Percentiles rank a stretch among this genome's conserved stretches.
Evolutionary conservation across 2,888 invertebrate species (phyloP).

Genomic region (Sarcophaga variegata): DNA sequence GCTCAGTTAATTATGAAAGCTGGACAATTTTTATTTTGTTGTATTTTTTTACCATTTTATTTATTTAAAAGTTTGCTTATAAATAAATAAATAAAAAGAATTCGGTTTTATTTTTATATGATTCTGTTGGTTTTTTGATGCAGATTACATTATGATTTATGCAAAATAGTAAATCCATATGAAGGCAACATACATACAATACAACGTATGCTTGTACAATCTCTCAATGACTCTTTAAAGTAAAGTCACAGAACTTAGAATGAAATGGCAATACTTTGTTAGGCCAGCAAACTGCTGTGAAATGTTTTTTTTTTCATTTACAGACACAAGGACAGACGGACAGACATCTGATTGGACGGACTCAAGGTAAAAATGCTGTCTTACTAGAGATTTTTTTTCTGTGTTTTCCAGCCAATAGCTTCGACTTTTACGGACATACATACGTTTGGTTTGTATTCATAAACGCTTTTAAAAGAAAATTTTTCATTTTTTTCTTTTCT

Average conservation of each 20-base stretch:
- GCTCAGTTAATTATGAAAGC: conserved; percentile 82
- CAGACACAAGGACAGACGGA: conserved; percentile 17
- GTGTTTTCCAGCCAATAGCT: conserved; percentile 51
- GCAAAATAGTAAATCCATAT: conserved; percentile 80
- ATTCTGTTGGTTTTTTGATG: conserved; percentile 73
- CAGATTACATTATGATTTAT: conserved; percentile 82
- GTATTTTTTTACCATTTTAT: conserved; percentile 33
- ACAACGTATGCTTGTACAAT: conserved; percentile 9
- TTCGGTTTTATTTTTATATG: conserved; percentile 19
- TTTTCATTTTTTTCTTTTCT: too few species aligned
- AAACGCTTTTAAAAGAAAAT: conserved; percentile 11
- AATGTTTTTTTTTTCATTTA: conserved; percentile 1
- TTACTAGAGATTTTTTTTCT: conserved; percentile 28
- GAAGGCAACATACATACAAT: conserved; percentile 77
- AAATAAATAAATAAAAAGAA: not conserved
- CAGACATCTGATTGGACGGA: not conserved
- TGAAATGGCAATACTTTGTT: not conserved
- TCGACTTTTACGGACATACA: not conserved
- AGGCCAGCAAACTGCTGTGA: conserved; percentile 6
- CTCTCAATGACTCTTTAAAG: not conserved
- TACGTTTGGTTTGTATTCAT: not conserved
- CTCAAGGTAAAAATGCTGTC: not conserved
- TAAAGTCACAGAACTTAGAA: not conserved
- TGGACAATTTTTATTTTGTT: conserved; percentile 80
- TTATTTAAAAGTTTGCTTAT: conserved; percentile 69